These are phyloP conservation scores for Garrulus glandarius DNA, from an alignment of 2,797 vertebrate species.

Conservation along the genomic window DNA sequence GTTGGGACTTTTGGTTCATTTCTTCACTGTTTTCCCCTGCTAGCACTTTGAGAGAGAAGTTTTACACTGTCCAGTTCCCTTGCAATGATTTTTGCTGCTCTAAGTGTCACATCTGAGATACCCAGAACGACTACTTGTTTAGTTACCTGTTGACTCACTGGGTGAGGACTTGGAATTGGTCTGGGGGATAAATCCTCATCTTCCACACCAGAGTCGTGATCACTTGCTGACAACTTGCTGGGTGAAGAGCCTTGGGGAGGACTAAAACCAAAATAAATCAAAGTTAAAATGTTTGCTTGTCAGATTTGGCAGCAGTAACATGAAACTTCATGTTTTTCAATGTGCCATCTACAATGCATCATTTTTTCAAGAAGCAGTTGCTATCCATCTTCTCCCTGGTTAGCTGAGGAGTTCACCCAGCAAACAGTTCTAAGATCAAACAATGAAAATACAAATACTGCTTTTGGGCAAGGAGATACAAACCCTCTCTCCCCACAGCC, in stretches of 20 bases:
- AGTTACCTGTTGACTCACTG: slow-evolving; percentile 85
- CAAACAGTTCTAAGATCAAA: neutral
- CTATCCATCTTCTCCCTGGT: neutral
- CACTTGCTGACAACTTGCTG: slow-evolving; percentile 76
- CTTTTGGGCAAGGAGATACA: neutral
- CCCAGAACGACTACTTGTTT: neutral
- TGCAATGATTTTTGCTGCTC: neutral
- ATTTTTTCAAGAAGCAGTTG: neutral
- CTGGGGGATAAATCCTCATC: slow-evolving; percentile 94
- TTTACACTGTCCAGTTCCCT: neutral
- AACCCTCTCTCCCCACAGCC: neutral
- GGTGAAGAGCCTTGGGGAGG: slow-evolving; percentile 59
- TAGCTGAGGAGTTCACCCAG: neutral
- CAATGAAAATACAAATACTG: neutral
- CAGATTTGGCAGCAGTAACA: neutral
- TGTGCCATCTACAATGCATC: neutral
- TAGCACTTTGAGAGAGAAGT: neutral
- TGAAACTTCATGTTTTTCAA: neutral
- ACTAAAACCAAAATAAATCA: slow-evolving; percentile 41
- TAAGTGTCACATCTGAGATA: neutral
- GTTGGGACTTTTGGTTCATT: neutral
- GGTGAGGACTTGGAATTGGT: slow-evolving; percentile 91
- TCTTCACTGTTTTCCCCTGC: neutral
- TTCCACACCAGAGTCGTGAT: slow-evolving; percentile 92
- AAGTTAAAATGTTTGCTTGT: neutral